Evolutionary conservation across 1,140 invertebrate species (phyloP).

Genomic region (Drosophila albomicans): DNA sequence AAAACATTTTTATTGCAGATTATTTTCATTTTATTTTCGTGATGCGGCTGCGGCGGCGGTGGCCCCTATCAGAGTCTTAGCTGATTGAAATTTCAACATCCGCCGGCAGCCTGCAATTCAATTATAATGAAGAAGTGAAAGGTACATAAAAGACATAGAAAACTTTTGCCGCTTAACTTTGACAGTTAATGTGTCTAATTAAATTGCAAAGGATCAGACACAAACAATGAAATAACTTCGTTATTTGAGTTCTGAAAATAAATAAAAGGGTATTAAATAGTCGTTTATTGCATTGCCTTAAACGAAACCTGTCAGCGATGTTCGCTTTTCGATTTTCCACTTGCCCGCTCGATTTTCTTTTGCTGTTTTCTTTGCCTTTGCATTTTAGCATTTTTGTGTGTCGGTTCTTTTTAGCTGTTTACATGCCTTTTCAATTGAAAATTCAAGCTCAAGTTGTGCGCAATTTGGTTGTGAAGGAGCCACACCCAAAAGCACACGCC

Average conservation of each 20-base stretch:
- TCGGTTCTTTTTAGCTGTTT: conserved; percentile 38
- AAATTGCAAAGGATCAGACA: conserved; percentile 43
- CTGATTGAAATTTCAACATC: conserved; percentile 80
- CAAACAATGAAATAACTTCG: conserved; percentile 13
- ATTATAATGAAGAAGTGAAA: conserved; percentile 45
- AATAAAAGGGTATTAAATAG: not conserved
- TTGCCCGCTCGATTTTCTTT: conserved; percentile 56
- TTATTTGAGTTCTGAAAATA: not conserved
- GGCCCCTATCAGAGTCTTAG: conserved; percentile 7
- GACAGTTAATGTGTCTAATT: conserved; percentile 60
- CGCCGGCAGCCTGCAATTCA: conserved; percentile 63
- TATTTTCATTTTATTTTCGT: conserved; percentile 75
- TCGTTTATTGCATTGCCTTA: not conserved
- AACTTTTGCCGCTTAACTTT: conserved; percentile 51
- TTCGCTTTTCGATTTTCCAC: conserved; percentile 68
- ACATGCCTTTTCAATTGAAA: conserved; percentile 57
- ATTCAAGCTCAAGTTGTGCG: conserved; percentile 66
- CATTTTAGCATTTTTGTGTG: conserved; percentile 5
- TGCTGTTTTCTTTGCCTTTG: conserved; percentile 4
- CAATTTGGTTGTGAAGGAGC: conserved; percentile 63
- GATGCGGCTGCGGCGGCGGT: not conserved
- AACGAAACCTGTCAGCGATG: not conserved
- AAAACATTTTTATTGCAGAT: conserved; percentile 84
- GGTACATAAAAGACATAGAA: not conserved
- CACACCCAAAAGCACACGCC: conserved; percentile 43